Percentiles rank a stretch among this genome's conserved stretches.
These are phyloP conservation scores for Lindbergichthys nudifrons DNA, from an alignment of 2,797 vertebrate genomes.

Conservation along the genomic window DNA sequence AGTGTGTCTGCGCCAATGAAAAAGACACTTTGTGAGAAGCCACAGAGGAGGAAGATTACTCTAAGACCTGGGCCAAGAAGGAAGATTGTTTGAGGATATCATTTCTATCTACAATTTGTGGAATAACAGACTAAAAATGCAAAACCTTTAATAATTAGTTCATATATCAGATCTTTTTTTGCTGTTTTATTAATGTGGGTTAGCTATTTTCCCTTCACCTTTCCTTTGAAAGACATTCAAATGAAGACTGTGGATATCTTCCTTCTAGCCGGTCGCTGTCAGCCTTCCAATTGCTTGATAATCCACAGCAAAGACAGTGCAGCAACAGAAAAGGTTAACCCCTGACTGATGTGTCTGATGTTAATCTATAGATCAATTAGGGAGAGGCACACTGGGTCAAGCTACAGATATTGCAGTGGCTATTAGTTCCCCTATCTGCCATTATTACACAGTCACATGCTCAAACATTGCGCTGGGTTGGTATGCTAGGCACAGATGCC, in stretches of 20 bases:
- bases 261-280: slow-evolving; percentile 55
- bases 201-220: not conserved
- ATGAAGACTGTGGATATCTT: slow-evolving; percentile 54
- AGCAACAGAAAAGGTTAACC: slow-evolving; percentile 85
- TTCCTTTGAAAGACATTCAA: slow-evolving; percentile 55
- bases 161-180: not conserved
- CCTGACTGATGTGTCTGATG: slow-evolving; percentile 86
- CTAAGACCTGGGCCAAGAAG: slow-evolving; percentile 16
- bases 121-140: not conserved
- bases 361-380: slow-evolving; percentile 91
- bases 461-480: slow-evolving; percentile 84
- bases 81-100: slow-evolving; percentile 17
- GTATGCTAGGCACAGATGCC: slow-evolving; percentile 86
- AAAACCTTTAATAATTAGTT: not conserved
- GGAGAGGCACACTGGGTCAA: slow-evolving; percentile 87
- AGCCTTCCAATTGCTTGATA: slow-evolving; percentile 79
- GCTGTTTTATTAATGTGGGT: not conserved
- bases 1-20: slow-evolving; percentile 47
- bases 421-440: slow-evolving; percentile 87
- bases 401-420: slow-evolving; percentile 88
- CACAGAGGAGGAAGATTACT: slow-evolving; percentile 48
- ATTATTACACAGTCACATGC: slow-evolving; percentile 91
- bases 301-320: slow-evolving; percentile 84
- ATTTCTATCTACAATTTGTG: not conserved
- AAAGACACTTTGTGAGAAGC: slow-evolving; percentile 65